These are phyloP conservation scores for Psix sp. DNA, from an alignment of 1,140 invertebrate species.

Conservation along the genomic window DNA sequence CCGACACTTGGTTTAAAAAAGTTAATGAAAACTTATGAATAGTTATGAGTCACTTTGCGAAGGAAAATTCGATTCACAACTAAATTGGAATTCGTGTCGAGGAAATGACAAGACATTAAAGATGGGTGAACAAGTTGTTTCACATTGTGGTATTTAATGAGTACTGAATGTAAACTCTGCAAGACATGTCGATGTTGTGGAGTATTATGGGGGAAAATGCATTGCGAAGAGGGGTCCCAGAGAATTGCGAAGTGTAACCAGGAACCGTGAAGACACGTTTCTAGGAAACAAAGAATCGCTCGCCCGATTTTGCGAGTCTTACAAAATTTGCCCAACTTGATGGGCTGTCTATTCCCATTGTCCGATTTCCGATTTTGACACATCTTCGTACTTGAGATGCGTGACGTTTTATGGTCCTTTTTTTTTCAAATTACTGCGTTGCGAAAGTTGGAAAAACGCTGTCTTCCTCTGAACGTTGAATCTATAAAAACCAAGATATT, in stretches of 20 bases:
- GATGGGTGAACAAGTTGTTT: conserved; percentile 21
- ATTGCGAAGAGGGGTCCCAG: conserved; percentile 24
- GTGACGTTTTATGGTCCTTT: conserved; percentile 16
- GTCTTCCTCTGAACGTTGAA: too few relatives aligned
- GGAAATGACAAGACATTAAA: conserved; percentile 6
- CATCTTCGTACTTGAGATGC: neutral
- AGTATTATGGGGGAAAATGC: conserved; percentile 31
- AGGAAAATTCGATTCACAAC: conserved; percentile 29
- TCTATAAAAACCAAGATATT: too few relatives aligned
- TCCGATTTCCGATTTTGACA: conserved; percentile 40
- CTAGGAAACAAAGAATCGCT: conserved; percentile 71
- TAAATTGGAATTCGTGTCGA: conserved; percentile 16
- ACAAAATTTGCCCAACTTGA: conserved; percentile 20
- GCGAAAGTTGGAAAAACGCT: conserved; percentile 12
- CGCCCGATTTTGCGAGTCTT: conserved; percentile 62
- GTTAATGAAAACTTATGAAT: too few relatives aligned
- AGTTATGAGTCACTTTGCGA: too few relatives aligned
- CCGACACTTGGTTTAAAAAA: too few relatives aligned
- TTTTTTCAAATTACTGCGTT: conserved; percentile 21
- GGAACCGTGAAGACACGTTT: conserved; percentile 74
- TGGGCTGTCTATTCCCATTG: conserved; percentile 41
- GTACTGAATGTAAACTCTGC: conserved; percentile 57
- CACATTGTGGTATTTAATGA: conserved; percentile 57
- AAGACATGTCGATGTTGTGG: conserved; percentile 58
- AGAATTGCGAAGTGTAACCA: conserved; percentile 73